Evolutionary conservation across 2,797 vertebrate species (phyloP).

Genomic region (Alauda arvensis): DNA sequence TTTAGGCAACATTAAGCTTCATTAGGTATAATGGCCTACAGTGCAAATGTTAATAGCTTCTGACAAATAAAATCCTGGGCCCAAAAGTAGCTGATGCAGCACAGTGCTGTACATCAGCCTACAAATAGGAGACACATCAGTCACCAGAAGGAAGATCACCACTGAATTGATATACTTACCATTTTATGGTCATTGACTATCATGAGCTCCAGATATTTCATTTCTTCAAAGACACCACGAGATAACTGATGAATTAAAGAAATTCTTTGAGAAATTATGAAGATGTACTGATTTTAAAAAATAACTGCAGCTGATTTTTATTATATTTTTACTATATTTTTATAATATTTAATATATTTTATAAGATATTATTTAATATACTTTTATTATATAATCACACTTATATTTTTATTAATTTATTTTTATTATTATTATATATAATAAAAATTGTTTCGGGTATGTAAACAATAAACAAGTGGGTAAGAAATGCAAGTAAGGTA

Average conservation of each 20-base stretch:
- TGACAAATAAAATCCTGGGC: not conserved
- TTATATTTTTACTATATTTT: too few relatives aligned
- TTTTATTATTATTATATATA: too few relatives aligned
- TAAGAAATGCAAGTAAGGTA: not conserved
- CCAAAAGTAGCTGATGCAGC: not conserved
- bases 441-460: not conserved
- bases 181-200: conserved; percentile 95
- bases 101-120: not conserved
- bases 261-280: not conserved
- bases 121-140: not conserved
- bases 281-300: not conserved
- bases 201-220: conserved; percentile 97
- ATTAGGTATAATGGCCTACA: not conserved
- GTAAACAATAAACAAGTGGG: not conserved
- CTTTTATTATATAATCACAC: too few relatives aligned
- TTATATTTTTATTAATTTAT: too few relatives aligned
- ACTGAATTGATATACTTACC: conserved; percentile 73
- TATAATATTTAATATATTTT: too few relatives aligned
- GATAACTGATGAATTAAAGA: conserved; percentile 79
- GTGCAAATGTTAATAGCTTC: not conserved
- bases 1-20: not conserved
- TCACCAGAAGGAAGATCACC: not conserved
- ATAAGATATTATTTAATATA: too few relatives aligned
- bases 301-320: not conserved
- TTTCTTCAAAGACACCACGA: conserved; percentile 92